phyloP scores from a whole-genome alignment of 1,140 invertebrate species.

The Neodiprion virginianus region DNA sequence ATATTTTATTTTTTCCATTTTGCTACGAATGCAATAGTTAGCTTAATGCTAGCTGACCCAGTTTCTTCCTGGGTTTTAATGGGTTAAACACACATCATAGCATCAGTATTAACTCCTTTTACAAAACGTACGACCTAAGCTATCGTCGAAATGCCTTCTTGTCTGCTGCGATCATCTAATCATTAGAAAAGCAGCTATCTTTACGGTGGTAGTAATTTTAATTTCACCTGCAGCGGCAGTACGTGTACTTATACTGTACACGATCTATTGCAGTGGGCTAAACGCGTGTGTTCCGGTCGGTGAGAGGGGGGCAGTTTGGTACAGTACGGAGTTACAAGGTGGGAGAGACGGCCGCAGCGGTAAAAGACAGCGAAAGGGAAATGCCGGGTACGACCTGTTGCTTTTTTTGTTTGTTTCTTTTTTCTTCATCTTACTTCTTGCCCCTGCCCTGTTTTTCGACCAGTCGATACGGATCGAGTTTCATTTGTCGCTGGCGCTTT shows the following conservation, averaged over 20 bases:
- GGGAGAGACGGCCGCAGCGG: slow-evolving; percentile 32
- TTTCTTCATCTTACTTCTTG: slow-evolving; percentile 21
- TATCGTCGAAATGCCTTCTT: no score
- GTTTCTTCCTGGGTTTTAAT: no score
- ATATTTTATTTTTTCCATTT: no score
- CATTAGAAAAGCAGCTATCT: neutral
- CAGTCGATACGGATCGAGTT: slow-evolving; percentile 53
- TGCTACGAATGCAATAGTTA: no score
- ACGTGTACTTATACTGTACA: no score
- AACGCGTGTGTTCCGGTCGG: slow-evolving; percentile 8
- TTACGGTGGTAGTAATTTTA: neutral
- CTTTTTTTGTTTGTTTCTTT: slow-evolving; percentile 41
- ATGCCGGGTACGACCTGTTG: slow-evolving; percentile 39
- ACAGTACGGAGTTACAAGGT: slow-evolving; percentile 31
- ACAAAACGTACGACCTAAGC: no score
- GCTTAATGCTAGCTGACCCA: no score
- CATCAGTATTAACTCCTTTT: no score
- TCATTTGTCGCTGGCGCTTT: slow-evolving; percentile 50
- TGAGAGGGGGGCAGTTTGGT: slow-evolving; percentile 17
- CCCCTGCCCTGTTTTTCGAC: slow-evolving; percentile 51
- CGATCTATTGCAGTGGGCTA: neutral
- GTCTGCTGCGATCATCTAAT: no score
- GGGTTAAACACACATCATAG: no score
- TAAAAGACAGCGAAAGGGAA: slow-evolving; percentile 55
- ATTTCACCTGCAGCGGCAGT: neutral